Base-by-base conservation (phyloP, 2,888 invertebrate species). In the Stenichneumon culpator region DNA sequence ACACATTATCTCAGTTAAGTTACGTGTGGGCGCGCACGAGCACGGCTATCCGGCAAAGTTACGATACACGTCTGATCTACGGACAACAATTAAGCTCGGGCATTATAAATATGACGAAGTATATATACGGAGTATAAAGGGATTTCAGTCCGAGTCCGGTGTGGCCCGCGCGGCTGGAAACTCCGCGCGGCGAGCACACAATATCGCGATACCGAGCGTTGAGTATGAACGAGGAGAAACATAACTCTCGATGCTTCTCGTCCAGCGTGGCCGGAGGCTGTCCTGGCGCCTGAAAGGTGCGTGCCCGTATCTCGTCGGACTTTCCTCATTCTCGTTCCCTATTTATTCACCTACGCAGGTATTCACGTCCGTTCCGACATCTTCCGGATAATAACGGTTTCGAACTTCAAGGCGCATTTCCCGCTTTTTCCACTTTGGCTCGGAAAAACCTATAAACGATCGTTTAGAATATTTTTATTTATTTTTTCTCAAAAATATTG, bases 1-100 rank as follows among this genome's bases (percentile, higher is more conserved):
- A 25, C 28, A 39, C 67, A 77, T 77, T 77, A 67, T 52, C 82
- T 75, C 63, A 75, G 75, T 82, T 75, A 54, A 32, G 65, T 74
- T 52, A 89, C 57, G 57, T 88, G 90, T 90, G 89, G 90, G 90
- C 88, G 90, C 88, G 79, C 50, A 19, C 60, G 44, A 44, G 22
- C 47, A 54, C 75, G 36, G 65, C 86, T 89, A 89, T 87, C 88
- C 84, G 87, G 82, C 73, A 69, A 90, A 90, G 87, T 90, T 90
- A 91, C 89, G 90, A 90, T 88, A 88, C 87, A 60, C 78, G 85
- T 52, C 84, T 91, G 90, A 91, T 91, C 89, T 90, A 91, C 89
- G 90, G 83, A 90, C 89, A 90, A 91, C 90, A 91, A 91, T 90
- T 90, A 91, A 91, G 88, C 89, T 86, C 86, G 80, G 44, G 86